Base-by-base conservation (phyloP, 2,113 vertebrate species). In the Rhynchomys soricoides region DNA sequence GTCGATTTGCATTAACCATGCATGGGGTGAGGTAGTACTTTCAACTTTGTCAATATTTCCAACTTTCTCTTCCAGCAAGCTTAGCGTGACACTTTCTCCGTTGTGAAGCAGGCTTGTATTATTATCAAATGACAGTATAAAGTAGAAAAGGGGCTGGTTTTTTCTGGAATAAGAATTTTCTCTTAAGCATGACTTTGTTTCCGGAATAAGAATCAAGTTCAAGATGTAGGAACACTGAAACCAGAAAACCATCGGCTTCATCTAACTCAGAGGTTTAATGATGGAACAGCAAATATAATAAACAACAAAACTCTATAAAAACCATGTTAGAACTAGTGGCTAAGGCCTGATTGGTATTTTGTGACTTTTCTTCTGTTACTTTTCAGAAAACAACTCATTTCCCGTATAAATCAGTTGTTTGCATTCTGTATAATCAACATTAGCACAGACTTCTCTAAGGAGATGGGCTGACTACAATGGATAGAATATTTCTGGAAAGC, bases 131-230 rank as follows among this genome's bases (percentile, higher is more conserved):
- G 62, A 75, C 22, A 91, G 22, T 11, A 78, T 13, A 83, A 88
- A 85, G 45, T 82, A 40, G 52, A 57, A 71, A 74, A 88, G 55
- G 7, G 17, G 48, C 45, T 57, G 15, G 59, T 73, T 12, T 26
- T 50, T 87, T 79, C 68, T 78, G n/a, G 68, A 91, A 64, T 89
- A 86, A 62, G 48, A 78, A 57, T 85, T 94, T 94, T 96, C 34
- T 94, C 19, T 66, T 9, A n/a, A 82, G 37, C 68, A 81, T 9
- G 22, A 48, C 68, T 12, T 16, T 78, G 1, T 43, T 87, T 78
- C 59, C 78, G 34, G 68, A 91, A 57, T 86, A n/a, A 19, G 68
- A 90, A 70, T 29, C 70, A 55, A 94, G n/a, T 45, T 83, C 31
- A 82, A 89, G 43, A 78, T 45, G 26, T 57, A 81, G 81, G 73